A percentile compares a stretch with the other conserved stretches of the same genome.
phyloP scores from a whole-genome alignment of 2,797 vertebrate genomes.

The Chrysocyon brachyurus region DNA sequence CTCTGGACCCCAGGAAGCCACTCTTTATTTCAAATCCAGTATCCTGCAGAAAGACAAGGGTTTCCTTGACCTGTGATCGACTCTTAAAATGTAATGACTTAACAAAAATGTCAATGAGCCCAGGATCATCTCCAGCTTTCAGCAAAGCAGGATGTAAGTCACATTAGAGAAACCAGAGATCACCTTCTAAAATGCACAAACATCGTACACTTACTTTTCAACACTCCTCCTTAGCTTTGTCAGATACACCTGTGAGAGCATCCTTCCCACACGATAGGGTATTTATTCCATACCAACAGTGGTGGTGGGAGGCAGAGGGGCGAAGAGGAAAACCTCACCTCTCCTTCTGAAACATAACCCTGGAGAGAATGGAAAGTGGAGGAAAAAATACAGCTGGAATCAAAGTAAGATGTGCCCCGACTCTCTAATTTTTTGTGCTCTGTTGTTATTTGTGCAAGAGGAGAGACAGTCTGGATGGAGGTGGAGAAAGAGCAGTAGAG shows the following conservation, averaged over 20 bases:
- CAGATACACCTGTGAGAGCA: background rate
- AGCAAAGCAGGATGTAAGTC: background rate
- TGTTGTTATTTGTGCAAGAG: constrained; percentile 50
- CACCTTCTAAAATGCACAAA: background rate
- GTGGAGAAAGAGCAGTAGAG: background rate
- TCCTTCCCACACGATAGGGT: background rate
- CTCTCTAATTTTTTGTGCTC: constrained; percentile 31
- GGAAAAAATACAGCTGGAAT: background rate
- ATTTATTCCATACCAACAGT: background rate
- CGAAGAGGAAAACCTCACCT: background rate
- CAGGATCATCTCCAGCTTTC: constrained; percentile 3
- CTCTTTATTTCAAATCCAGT: background rate
- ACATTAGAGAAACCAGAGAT: background rate
- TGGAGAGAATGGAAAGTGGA: background rate
- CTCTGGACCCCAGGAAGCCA: background rate
- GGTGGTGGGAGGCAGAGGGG: too few relatives aligned
- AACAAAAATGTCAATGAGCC: background rate
- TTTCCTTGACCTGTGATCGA: background rate
- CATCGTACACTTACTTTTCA: constrained; percentile 8
- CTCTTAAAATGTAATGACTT: constrained; percentile 36
- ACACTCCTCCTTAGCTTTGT: background rate
- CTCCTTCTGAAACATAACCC: background rate
- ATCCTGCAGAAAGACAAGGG: background rate
- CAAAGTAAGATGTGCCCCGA: background rate
- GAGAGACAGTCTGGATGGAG: background rate